Conservation (phyloP, 2,797 vertebrate species). For the Amazona ochrocephala region DNA sequence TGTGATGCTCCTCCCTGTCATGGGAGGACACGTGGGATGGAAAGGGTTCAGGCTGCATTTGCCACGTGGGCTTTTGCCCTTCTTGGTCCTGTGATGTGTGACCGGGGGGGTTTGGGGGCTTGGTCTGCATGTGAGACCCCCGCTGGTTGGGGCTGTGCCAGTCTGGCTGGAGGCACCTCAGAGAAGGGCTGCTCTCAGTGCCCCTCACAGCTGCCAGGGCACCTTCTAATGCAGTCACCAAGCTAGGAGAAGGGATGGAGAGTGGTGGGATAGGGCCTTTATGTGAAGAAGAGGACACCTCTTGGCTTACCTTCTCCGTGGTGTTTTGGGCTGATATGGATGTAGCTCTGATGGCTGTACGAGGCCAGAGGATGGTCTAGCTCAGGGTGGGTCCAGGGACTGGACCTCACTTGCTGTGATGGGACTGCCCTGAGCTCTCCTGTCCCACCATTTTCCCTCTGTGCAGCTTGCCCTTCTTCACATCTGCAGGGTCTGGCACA, state of each 20-base stretch:
- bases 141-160: neutral
- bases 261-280: neutral
- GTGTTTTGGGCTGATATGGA: neutral
- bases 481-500: neutral
- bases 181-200: neutral
- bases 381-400: neutral
- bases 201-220: neutral
- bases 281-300: neutral
- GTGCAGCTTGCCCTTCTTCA: neutral
- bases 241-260: neutral
- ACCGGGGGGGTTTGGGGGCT: neutral
- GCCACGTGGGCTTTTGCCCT: neutral
- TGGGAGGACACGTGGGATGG: neutral
- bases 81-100: neutral
- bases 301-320: neutral
- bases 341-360: neutral
- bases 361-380: neutral
- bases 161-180: neutral
- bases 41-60: neutral
- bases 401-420: fast-evolving
- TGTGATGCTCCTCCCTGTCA: neutral
- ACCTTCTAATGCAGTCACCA: neutral
- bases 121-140: neutral
- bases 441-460: neutral
- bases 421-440: neutral